Conservation (phyloP, 2,113 vertebrate species). For the Desmodus rotundus region DNA sequence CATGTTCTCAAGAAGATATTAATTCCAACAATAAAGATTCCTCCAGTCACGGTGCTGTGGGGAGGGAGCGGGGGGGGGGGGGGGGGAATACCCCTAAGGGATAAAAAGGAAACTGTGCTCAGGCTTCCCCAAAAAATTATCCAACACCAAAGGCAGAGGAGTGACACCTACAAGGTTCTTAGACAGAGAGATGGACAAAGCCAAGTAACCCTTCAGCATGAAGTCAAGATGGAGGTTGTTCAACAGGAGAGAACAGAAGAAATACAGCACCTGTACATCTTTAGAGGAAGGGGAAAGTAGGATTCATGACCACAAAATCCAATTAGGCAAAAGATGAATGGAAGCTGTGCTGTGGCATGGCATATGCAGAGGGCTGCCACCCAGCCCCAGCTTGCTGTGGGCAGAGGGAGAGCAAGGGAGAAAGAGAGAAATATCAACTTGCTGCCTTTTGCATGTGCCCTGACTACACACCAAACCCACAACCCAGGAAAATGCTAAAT, state of each 20-base stretch:
- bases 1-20: background rate
- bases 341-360: too few species aligned
- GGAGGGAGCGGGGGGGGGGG: rapidly evolving
- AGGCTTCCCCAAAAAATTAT: background rate
- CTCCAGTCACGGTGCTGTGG: too few species aligned
- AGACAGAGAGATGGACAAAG: background rate
- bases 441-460: too few species aligned
- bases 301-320: background rate
- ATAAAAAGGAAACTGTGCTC: background rate
- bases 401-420: too few species aligned
- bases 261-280: background rate
- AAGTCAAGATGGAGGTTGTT: background rate
- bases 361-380: too few species aligned
- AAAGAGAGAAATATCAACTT: too few species aligned
- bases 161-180: background rate
- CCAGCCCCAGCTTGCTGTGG: too few species aligned
- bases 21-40: background rate
- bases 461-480: too few species aligned
- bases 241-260: background rate
- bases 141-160: background rate
- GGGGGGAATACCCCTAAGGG: background rate
- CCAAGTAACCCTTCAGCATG: background rate
- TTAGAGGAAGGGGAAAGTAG: background rate
- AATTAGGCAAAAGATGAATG: background rate
- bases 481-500: too few species aligned